Evolutionary conservation across 64 coral and sea anemone genomes (phyloP), one percentile per base, ranked within the genome.

Genomic region (Montipora efflorescens): DNA sequence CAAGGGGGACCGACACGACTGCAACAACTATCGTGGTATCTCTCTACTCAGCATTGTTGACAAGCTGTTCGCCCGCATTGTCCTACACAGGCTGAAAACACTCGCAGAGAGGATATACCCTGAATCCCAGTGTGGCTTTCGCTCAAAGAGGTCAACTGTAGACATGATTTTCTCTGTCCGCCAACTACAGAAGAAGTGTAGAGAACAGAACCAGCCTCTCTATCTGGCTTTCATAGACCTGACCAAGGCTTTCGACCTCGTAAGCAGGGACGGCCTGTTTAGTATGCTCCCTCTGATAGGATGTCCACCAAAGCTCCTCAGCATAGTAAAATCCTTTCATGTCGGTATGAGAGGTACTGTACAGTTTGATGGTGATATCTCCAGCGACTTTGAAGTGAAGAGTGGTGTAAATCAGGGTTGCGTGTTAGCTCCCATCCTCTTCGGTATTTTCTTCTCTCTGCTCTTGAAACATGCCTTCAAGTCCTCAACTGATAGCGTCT

Each of bases 211-310:
- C 7, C 86, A 22, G 59, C 67, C 83, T 67, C 47, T 67, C 53
- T 57, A 57, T 57, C 53, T 57, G 53, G 53, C 53, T 57, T 57
- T 57, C 53, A 57, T 57, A 7, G 45, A 51, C 48, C 23, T 88
- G 6, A 88, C 86, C 46, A 88, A 88, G 47, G 86, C 86, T 52
- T 88, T 88, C 36, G 22, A 75, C 67, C 86, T 75, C 3, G 86
- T 88, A 4, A 64, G 9, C 59, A 25, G 57, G 7, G 83, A 69
- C 23, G 83, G 83, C 59, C 83, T 87, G 4, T 88, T 88, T n/a
- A 88, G 73, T 15, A 88, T 88, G 10, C 75, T 79, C 4, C 52
- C 58, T 8, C 69, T 67, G 36, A 67, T 79, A 18, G 75, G 53
- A 57, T 57, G 53, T 10, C 53, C 53, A 57, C 53, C 53, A 57